Percentiles rank a stretch among this genome's conserved stretches.
phyloP scores from a whole-genome alignment of 2,113 vertebrate genomes.

The Jacana jacana region DNA sequence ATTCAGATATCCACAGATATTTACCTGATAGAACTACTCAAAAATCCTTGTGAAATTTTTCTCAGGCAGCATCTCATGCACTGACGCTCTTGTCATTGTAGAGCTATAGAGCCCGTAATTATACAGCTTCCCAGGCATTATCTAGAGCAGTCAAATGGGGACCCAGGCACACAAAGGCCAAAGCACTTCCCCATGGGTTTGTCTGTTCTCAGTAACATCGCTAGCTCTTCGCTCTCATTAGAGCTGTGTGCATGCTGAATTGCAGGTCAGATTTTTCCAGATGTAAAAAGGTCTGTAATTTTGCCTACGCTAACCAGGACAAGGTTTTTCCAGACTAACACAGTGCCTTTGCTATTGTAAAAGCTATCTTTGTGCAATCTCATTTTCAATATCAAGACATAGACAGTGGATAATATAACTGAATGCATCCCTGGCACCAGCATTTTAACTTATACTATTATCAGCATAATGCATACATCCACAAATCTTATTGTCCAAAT shows the following conservation, averaged over 20 bases:
- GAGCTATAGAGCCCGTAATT: background rate
- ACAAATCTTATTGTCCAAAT: background rate
- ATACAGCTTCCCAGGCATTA: background rate
- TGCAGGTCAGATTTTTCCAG: background rate
- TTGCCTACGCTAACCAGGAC: background rate
- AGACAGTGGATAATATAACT: background rate
- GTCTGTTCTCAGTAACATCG: background rate
- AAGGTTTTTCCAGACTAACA: background rate
- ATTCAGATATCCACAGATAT: background rate
- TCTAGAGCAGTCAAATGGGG: background rate
- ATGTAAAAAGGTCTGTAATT: background rate
- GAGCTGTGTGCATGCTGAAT: background rate
- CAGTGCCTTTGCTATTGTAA: background rate
- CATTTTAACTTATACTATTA: background rate
- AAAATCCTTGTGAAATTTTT: background rate
- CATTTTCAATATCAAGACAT: background rate
- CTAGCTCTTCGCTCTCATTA: background rate
- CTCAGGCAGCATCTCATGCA: background rate
- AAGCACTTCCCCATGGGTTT: background rate
- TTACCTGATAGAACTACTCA: background rate
- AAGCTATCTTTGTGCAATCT: background rate
- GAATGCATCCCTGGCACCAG: background rate
- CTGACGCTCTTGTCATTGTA: fast-evolving
- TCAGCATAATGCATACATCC: background rate
- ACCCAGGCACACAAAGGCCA: background rate